These are phyloP conservation scores for Petrosia ficiformis DNA, from an alignment of 37 sponge, comb jelly and placozoan genomes.

Conservation along the genomic window DNA sequence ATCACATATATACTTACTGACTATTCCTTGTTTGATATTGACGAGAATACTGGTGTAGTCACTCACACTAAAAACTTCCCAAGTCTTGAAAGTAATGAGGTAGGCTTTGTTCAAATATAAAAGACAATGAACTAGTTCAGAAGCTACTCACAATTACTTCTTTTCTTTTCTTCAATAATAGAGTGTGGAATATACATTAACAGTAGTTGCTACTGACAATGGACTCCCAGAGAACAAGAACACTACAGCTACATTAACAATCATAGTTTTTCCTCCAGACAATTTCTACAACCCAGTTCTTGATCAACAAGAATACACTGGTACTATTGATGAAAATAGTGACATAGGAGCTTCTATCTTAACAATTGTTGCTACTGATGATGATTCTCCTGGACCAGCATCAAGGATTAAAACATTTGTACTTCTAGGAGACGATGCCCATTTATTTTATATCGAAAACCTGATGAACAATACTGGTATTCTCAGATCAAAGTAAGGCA, in stretches of 20 bases:
- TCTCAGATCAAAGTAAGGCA: conserved; percentile 37
- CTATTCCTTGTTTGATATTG: background rate
- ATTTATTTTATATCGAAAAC: conserved; percentile 23
- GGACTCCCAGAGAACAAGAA: conserved; percentile 42
- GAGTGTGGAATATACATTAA: conserved; percentile 33
- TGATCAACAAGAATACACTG: conserved; percentile 24
- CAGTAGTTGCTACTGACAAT: conserved; percentile 67
- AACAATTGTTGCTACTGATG: conserved; percentile 51
- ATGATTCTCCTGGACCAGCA: conserved; percentile 30
- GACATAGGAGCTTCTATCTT: conserved; percentile 21
- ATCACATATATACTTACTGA: conserved; percentile 27
- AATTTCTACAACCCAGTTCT: conserved; percentile 57
- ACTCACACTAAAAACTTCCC: background rate
- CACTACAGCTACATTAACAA: conserved; percentile 33
- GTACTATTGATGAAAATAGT: conserved; percentile 24
- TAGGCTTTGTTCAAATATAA: too few relatives aligned
- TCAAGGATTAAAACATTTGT: conserved; percentile 18
- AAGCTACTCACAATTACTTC: too few relatives aligned
- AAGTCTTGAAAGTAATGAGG: too few relatives aligned
- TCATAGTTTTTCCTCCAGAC: conserved; percentile 51
- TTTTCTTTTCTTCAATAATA: too few relatives aligned
- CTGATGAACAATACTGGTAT: conserved; percentile 32
- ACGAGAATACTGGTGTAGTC: background rate
- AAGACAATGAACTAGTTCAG: too few relatives aligned
- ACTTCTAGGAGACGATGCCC: conserved; percentile 26